Evolutionary conservation across 2,888 invertebrate species (phyloP).

Genomic region (Neoaliturus tenellus): DNA sequence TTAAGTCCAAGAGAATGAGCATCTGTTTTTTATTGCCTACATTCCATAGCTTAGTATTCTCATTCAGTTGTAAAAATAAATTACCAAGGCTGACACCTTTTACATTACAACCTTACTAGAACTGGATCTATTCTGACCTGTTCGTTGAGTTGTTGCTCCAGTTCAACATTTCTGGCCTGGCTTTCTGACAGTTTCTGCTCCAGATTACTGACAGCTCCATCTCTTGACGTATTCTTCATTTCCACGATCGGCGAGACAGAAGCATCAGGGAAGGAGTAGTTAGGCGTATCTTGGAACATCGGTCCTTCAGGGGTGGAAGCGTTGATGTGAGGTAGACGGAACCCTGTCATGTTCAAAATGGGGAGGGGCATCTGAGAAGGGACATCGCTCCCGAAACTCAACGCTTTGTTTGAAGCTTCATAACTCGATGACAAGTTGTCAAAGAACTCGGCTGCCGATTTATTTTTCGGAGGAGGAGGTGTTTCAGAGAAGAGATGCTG

Average conservation of each 20-base stretch:
- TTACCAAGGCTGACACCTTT: too few relatives aligned
- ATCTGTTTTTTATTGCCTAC: too few relatives aligned
- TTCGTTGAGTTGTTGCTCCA: conserved; percentile 18
- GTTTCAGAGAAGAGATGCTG: background rate
- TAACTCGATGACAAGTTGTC: background rate
- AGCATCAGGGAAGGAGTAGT: conserved; percentile 33
- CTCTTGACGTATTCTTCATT: background rate
- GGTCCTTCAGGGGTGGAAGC: conserved; percentile 30
- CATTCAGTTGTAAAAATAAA: too few relatives aligned
- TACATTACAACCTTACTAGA: too few relatives aligned
- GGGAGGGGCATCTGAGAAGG: background rate
- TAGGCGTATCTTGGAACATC: conserved; percentile 13
- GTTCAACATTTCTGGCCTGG: background rate
- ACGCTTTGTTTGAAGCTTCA: background rate
- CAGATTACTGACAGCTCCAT: background rate
- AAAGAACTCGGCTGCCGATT: conserved; percentile 31
- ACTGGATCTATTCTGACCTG: too few relatives aligned
- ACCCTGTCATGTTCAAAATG: background rate
- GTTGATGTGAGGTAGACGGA: background rate
- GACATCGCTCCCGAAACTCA: background rate
- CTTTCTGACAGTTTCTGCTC: background rate
- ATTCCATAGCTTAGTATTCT: too few relatives aligned
- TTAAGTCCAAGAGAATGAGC: too few relatives aligned
- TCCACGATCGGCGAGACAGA: conserved; percentile 24
- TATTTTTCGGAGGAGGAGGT: background rate